A percentile compares a stretch with the other conserved stretches of the same genome.
Evolutionary conservation across 2,888 invertebrate species (phyloP).

Genomic region (Bugula neritina): DNA sequence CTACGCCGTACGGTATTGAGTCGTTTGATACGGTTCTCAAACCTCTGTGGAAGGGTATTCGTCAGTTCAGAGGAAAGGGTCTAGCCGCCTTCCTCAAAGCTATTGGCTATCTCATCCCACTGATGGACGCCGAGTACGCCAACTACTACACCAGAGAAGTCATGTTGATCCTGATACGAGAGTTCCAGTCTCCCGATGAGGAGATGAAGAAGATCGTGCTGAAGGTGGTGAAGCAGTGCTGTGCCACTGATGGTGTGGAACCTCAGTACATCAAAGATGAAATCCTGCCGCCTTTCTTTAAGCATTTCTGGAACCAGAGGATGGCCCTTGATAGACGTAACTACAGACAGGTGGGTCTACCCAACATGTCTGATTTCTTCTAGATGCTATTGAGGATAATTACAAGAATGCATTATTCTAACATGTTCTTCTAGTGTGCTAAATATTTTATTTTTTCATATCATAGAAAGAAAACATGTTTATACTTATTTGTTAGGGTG

Average conservation of each 20-base stretch:
- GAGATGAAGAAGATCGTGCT: conserved; percentile 99
- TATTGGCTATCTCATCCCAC: conserved; percentile 95
- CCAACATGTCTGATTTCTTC: no score
- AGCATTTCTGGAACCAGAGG: conserved; percentile 99
- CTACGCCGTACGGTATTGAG: conserved; percentile 98
- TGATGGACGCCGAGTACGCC: conserved; percentile 99
- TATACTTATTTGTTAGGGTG: no score
- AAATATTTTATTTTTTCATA: no score
- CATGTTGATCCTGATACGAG: conserved; percentile 95
- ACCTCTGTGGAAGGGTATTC: conserved; percentile 97
- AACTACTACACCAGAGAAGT: conserved; percentile 99
- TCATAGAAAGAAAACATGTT: not conserved
- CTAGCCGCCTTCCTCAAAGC: conserved; percentile 98
- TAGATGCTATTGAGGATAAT: no score
- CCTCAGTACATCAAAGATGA: conserved; percentile 99
- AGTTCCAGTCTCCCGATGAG: conserved; percentile 99
- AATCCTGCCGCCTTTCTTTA: conserved; percentile 95
- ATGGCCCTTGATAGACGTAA: conserved; percentile 98
- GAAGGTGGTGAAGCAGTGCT: conserved; percentile 99
- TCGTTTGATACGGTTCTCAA: conserved; percentile 99
- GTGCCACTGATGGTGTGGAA: conserved; percentile 99
- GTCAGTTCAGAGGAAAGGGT: conserved; percentile 74
- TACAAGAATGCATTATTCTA: no score
- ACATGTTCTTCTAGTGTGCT: not conserved
- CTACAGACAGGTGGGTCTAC: conserved; percentile 68